These are phyloP conservation scores for Isichthys henryi DNA, from an alignment of 2,113 vertebrate genomes.

Conservation along the genomic window DNA sequence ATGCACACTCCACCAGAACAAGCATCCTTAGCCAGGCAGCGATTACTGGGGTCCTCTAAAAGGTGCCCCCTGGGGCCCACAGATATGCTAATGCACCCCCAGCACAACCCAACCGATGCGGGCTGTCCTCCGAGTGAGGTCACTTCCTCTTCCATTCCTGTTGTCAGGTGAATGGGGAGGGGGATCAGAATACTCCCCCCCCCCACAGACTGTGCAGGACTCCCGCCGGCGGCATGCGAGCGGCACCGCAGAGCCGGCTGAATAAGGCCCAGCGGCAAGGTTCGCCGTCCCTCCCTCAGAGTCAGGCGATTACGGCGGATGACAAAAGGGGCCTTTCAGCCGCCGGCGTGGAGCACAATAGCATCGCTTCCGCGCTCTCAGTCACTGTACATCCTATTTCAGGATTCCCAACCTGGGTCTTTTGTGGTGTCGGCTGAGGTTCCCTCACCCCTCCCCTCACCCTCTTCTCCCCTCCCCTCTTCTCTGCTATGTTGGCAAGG, in stretches of 20 bases:
- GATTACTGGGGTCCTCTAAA: background rate
- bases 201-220: background rate
- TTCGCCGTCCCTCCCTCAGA: constrained; percentile 28
- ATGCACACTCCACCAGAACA: background rate
- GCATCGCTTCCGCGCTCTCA: constrained; percentile 1
- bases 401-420: constrained; percentile 21
- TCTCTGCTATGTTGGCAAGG: background rate
- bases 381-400: constrained; percentile 28
- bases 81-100: background rate
- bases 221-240: background rate
- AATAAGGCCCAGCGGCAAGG: background rate
- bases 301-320: constrained; percentile 32
- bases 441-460: background rate
- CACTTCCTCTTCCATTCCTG: background rate
- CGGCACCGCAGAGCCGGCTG: background rate
- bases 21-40: background rate
- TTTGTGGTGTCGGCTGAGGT: constrained; percentile 27
- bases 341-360: constrained; percentile 31
- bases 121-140: background rate
- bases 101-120: background rate
- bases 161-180: background rate
- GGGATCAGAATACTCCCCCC: background rate
- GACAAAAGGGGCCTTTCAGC: constrained; percentile 35
- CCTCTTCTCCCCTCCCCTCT: background rate
- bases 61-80: background rate